Base-by-base conservation (phyloP, 2,797 vertebrate species). In the Chelidonichthys spinosus region DNA sequence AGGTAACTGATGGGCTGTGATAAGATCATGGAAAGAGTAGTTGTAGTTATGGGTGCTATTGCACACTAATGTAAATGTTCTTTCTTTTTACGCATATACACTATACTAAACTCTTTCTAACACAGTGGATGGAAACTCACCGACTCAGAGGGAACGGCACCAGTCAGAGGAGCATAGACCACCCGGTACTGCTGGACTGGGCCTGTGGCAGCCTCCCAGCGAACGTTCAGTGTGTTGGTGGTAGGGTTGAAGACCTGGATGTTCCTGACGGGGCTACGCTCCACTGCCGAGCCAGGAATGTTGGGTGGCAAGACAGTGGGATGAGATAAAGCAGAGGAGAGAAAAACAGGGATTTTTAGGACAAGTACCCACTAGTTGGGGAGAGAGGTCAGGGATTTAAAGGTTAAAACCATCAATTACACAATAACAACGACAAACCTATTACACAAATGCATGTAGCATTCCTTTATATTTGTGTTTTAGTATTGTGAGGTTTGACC, bases 131-230 rank as follows among this genome's bases (percentile, higher is more conserved):
- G 63, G 63, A 85, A 65, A 95, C 98, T 98, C 92, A 99, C 98
- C 85, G 97, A 98, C 79, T 99, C 95, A 3, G 97, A 91, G 76
- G 97, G 96, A 70, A 88, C 94, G 72, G 91, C 89, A 59, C 96
- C 97, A 71, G 86, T 86, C 17, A 95, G 25, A 13, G 98, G 95
- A 75, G 96, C 36, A 11, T 98, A 99, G 83, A 95, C 93, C 58
- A 99, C 90, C 18, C 96, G 95, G 35, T 99, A 99, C 87, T 98
- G 96, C 80, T 95, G 95, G 13, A 99, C 97, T 2, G 95, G 95
- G 52, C 98, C 98, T 0, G 96, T 95, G n/a, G 98, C 98, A 10
- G 96, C 91, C 74, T 98, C 97, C 98, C 98, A 99, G 69, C 96
- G 97, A 58, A 99, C 96, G 5, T 97, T 97, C 74, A 99, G 93